Percentiles rank a stretch among this genome's conserved stretches.
phyloP scores from a whole-genome alignment of 2,888 invertebrate genomes.

The Apomyelois bistriatella region DNA sequence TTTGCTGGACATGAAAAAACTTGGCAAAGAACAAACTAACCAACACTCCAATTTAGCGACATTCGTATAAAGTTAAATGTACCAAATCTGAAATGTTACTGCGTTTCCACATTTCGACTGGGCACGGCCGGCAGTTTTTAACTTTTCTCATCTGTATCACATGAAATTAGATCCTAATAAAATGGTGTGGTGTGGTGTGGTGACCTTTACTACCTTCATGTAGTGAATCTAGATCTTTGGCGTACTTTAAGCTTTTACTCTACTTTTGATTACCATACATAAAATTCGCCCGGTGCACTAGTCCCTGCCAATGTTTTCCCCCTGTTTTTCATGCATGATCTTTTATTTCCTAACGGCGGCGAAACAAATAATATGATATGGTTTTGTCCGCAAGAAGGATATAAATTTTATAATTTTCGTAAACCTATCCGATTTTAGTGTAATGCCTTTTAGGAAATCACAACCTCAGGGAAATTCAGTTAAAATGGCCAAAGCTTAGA shows the following conservation, averaged over 20 bases:
- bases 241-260: no score
- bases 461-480: not conserved
- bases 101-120: constrained; percentile 62
- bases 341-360: no score
- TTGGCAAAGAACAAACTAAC: constrained; percentile 76
- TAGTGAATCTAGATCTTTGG: not conserved
- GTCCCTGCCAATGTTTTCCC: no score
- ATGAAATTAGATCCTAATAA: constrained; percentile 11
- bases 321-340: no score
- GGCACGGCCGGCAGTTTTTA: constrained; percentile 23
- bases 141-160: constrained; percentile 17
- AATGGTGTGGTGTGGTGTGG: not conserved
- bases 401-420: not conserved
- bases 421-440: not conserved
- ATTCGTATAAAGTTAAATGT: constrained; percentile 76
- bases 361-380: not conserved
- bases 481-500: not conserved
- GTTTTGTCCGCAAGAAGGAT: not conserved
- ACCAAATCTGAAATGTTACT: constrained; percentile 69
- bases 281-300: no score
- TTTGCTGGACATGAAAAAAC: constrained; percentile 71
- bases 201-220: no score
- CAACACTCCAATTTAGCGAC: constrained; percentile 73
- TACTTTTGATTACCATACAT: no score
- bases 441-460: not conserved